Percentiles rank a stretch among this genome's conserved stretches.
These are phyloP conservation scores for Raja brachyura DNA, from an alignment of 2,113 vertebrate genomes.

Conservation along the genomic window DNA sequence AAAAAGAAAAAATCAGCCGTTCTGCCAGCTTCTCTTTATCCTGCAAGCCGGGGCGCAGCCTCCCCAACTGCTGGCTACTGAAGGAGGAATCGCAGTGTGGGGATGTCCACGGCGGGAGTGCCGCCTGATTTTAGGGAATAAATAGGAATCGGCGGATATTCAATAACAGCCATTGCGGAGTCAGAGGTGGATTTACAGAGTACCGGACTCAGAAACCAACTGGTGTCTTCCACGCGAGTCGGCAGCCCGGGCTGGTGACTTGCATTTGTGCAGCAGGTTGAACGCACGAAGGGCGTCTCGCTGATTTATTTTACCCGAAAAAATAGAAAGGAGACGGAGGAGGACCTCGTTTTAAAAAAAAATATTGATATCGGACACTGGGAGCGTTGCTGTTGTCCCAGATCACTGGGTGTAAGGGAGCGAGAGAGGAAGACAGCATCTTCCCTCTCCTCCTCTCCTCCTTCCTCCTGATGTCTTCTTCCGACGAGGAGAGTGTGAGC, in stretches of 20 bases:
- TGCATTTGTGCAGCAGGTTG: not conserved
- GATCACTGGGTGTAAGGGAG: not conserved
- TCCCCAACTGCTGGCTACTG: no score
- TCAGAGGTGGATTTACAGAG: conserved; percentile 39
- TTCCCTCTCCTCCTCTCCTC: not conserved
- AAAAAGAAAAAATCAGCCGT: not conserved
- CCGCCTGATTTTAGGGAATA: not conserved
- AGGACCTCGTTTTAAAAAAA: not conserved
- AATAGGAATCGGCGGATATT: conserved; percentile 42
- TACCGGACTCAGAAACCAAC: not conserved
- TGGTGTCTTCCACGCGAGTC: not conserved
- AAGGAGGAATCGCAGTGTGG: not conserved
- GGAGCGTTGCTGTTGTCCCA: not conserved
- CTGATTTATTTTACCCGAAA: not conserved
- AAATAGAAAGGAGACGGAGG: not conserved
- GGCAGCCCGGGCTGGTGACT: not conserved
- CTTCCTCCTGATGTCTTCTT: not conserved
- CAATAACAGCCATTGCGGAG: conserved; percentile 59
- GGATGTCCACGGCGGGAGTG: not conserved
- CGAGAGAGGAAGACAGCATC: not conserved
- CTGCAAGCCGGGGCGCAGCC: not conserved
- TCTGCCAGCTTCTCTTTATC: not conserved
- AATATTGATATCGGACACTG: not conserved
- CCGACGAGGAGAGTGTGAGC: conserved; percentile 89
- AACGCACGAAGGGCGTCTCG: not conserved